Conservation (phyloP, 2,797 vertebrate genomes). For the Garrulus glandarius region DNA sequence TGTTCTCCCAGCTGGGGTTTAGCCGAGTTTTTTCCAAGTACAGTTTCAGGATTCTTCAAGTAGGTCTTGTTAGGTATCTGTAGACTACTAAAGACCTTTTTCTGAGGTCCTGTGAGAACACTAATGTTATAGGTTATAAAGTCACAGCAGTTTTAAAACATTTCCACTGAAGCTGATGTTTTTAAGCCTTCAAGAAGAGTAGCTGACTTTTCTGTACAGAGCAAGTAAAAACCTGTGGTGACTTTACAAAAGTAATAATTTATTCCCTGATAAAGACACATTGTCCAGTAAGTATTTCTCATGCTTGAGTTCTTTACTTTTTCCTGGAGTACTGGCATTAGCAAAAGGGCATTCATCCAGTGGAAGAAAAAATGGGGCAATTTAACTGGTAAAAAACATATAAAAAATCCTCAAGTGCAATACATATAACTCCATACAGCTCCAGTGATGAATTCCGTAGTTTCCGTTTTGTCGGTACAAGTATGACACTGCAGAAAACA, state of each 20-base stretch:
- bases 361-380: background rate
- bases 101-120: background rate
- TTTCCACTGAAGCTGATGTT: background rate
- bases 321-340: background rate
- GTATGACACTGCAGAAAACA: background rate
- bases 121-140: slow-evolving; percentile 6
- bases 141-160: background rate
- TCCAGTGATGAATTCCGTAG: background rate
- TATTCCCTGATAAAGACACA: background rate
- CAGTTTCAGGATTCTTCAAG: background rate
- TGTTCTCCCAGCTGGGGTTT: background rate
- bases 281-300: slow-evolving; percentile 13
- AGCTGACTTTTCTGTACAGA: background rate
- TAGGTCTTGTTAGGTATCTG: background rate
- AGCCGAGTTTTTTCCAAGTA: background rate
- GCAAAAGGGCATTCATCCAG: background rate
- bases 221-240: slow-evolving; percentile 1
- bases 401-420: background rate
- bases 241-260: slow-evolving; percentile 22
- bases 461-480: background rate
- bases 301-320: background rate
- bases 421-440: background rate
- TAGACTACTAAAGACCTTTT: background rate
- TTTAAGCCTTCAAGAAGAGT: slow-evolving; percentile 6
- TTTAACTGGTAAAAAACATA: background rate